A percentile compares a stretch with the other conserved stretches of the same genome.
phyloP scores from a whole-genome alignment of 2,888 invertebrate genomes.

The Lithophane socia region DNA sequence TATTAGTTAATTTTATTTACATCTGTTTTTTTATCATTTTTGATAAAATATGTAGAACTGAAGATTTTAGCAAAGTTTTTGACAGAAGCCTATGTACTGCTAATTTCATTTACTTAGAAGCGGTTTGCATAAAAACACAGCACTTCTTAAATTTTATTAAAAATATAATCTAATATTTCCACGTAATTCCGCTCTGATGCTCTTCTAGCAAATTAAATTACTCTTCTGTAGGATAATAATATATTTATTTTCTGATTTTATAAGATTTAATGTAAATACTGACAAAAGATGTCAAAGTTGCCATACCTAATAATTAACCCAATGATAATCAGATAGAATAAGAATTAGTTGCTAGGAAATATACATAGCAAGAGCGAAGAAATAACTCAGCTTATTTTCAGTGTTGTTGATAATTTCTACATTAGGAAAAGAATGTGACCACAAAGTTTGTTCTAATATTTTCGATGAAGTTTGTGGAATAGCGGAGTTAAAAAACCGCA shows the following conservation, averaged over 20 bases:
- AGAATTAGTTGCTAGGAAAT: not conserved
- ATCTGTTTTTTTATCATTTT: not conserved
- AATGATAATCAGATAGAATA: not conserved
- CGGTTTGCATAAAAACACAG: slow-evolving; percentile 3
- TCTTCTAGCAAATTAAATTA: slow-evolving; percentile 7
- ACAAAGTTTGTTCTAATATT: slow-evolving; percentile 77
- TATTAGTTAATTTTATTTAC: not conserved
- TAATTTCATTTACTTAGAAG: slow-evolving; percentile 14
- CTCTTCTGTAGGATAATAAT: not conserved
- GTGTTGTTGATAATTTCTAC: slow-evolving; percentile 42
- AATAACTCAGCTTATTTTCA: slow-evolving; percentile 50
- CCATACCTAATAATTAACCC: not conserved
- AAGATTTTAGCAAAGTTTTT: not conserved
- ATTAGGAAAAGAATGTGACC: slow-evolving; percentile 67
- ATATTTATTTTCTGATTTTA: not conserved
- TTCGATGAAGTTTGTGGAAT: slow-evolving; percentile 80
- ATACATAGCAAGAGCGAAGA: not conserved
- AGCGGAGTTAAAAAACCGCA: slow-evolving; percentile 62
- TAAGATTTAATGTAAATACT: slow-evolving; percentile 5
- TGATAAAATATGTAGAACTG: not conserved
- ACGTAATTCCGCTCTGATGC: not conserved
- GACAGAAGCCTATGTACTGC: not conserved
- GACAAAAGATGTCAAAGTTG: not conserved
- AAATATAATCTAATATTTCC: slow-evolving; percentile 20
- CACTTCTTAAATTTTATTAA: slow-evolving; percentile 20